These are phyloP conservation scores for Lycopodina hypogea DNA, from an alignment of 37 sponge, comb jelly and placozoan genomes.

Conservation along the genomic window DNA sequence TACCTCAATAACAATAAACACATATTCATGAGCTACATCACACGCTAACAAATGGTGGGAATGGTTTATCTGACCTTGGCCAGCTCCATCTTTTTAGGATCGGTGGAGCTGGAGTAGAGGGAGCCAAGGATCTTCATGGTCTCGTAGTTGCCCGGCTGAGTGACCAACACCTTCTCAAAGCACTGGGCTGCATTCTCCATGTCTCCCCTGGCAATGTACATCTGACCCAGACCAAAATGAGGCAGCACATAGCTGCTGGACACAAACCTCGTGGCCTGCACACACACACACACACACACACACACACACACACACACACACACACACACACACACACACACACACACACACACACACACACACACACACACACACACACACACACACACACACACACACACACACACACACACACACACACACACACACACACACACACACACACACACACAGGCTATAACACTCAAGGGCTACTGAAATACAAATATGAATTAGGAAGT, in stretches of 20 bases:
- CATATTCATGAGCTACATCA: background rate
- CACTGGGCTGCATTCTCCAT: constrained; percentile 80
- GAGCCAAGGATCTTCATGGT: constrained; percentile 96
- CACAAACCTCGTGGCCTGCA: constrained; percentile 93
- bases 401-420: too few species aligned
- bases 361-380: background rate
- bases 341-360: background rate
- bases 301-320: too few species aligned
- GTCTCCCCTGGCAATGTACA: constrained; percentile 87
- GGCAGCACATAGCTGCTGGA: constrained; percentile 86
- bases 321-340: too few species aligned
- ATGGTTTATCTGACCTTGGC: constrained; percentile 79
- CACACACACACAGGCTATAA: too few species aligned
- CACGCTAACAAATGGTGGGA: too few species aligned
- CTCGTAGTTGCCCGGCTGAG: constrained; percentile 92
- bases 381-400: too few species aligned
- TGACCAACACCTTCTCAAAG: constrained; percentile 90
- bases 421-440: too few species aligned
- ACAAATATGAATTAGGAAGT: too few species aligned
- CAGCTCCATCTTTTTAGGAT: constrained; percentile 70
- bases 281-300: background rate
- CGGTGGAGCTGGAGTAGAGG: constrained; percentile 74
- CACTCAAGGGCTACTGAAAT: too few species aligned
- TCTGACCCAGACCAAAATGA: constrained; percentile 96
- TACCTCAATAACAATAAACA: too few species aligned